Conservation (phyloP, 2,888 invertebrate species). For the Hypercompe scribonia region DNA sequence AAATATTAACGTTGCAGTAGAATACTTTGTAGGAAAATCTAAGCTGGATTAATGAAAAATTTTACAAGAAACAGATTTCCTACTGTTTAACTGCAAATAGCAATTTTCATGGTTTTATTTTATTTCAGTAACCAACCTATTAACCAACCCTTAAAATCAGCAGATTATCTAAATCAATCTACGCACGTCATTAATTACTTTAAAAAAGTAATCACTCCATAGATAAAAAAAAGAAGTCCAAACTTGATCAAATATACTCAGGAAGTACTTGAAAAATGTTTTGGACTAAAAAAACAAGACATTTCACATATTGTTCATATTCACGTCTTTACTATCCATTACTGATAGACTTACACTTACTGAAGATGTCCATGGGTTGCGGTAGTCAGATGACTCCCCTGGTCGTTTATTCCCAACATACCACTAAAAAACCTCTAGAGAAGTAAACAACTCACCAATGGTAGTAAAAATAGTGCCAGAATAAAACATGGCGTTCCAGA, state of each 20-base stretch:
- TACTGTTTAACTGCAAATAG: not conserved
- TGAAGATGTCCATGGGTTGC: too few species aligned
- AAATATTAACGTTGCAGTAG: conserved; percentile 1
- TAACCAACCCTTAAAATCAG: not conserved
- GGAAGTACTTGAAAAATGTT: too few species aligned
- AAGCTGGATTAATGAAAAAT: not conserved
- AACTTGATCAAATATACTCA: too few species aligned
- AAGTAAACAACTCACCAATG: conserved; percentile 87
- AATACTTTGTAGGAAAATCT: not conserved
- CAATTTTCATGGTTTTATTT: not conserved
- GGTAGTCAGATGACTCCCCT: not conserved
- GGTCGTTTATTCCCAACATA: not conserved
- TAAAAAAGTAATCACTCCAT: too few species aligned
- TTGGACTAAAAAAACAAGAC: too few species aligned
- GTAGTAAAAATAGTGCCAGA: conserved; percentile 96
- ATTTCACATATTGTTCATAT: too few species aligned
- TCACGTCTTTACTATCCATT: too few species aligned
- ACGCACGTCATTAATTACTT: too few species aligned
- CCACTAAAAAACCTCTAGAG: too few species aligned
- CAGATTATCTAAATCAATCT: not conserved
- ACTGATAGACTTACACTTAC: too few species aligned
- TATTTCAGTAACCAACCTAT: not conserved
- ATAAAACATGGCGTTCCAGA: conserved; percentile 95
- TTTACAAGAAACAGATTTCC: not conserved
- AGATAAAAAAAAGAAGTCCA: too few species aligned